Evolutionary conservation across 92 coral and sea anemone genomes (phyloP), one percentile per base, ranked within the genome.

Genomic region (Umimayanthus chanpuru): DNA sequence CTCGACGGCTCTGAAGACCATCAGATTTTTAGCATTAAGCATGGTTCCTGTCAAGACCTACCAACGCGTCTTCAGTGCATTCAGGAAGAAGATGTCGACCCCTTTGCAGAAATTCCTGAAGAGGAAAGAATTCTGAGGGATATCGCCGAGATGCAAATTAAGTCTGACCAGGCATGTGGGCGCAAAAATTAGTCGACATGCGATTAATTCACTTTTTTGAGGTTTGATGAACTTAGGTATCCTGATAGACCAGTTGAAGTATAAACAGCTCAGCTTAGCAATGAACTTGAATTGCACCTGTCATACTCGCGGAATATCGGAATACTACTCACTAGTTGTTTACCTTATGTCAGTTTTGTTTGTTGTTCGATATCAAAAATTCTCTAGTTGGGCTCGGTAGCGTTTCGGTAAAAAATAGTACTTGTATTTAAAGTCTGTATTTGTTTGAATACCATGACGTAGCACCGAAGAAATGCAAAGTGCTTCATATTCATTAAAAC

Each of bases 11-110:
- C 82, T 18, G 83, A 86, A 79, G 89, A 86, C 30, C 12, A 36
- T 58, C 32, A 44, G 28, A 41, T 50, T 9, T 36, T 74, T 82
- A 53, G 89, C 43, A 55, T 43, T 50, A 86, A 86, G 71, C 26
- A 55, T 66, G 83, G 82, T 23, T 61, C 83, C 20, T 49, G 65
- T 21, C 65, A 70, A 32, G 32, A 74, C 64, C 55, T 84, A 21
- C 8, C 9, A 40, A 38, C 79, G 30, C 32, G 79, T 32, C 79
- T 82, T 77, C 58, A 77, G 81, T 20, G 81, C 58, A 77, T 77
- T n/a, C 81, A 90, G 66, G 93, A 90, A 87, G 93, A 90, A 87
- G 93, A 90, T 72, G 81, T 38, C 36, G 90, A 90, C 67, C 88
- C 88, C 53, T 90, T 90, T 77, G 56, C 85, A 10, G 70, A 76